Conservation (phyloP, 2,888 invertebrate genomes). For the Sphinx pinastri region DNA sequence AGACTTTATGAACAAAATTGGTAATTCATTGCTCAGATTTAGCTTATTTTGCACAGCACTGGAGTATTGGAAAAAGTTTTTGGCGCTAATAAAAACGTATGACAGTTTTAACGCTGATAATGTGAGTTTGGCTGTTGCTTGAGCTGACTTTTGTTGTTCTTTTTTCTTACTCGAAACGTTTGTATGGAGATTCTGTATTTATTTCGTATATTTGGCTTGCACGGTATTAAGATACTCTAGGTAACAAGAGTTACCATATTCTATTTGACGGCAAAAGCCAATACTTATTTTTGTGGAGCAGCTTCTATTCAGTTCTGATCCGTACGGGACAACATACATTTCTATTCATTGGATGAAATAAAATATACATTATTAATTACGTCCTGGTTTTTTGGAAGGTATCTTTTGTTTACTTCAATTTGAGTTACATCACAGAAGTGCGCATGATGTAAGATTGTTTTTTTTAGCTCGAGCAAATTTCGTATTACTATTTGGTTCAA, state of each 20-base stretch:
- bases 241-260: not conserved
- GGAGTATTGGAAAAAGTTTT: conserved; percentile 61
- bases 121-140: conserved; percentile 39
- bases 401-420: not conserved
- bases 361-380: not conserved
- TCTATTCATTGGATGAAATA: not conserved
- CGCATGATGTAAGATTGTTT: not conserved
- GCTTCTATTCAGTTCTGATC: not conserved
- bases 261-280: not conserved
- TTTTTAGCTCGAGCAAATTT: not conserved
- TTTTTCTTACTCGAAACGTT: conserved; percentile 29
- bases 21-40: conserved; percentile 70
- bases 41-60: conserved; percentile 57
- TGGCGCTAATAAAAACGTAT: conserved; percentile 56
- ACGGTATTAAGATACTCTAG: not conserved
- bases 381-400: not conserved
- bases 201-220: conserved; percentile 3
- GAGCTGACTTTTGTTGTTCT: conserved; percentile 35
- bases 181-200: conserved; percentile 15
- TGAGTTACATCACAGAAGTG: not conserved
- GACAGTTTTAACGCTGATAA: conserved; percentile 49
- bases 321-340: not conserved
- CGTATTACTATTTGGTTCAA: too few relatives aligned
- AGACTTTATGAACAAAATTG: conserved; percentile 70
- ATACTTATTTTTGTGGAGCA: conserved; percentile 1